Percentiles rank a stretch among this genome's conserved stretches.
phyloP scores from a whole-genome alignment of 1,140 invertebrate genomes.

The Drosophila melanogaster region DNA sequence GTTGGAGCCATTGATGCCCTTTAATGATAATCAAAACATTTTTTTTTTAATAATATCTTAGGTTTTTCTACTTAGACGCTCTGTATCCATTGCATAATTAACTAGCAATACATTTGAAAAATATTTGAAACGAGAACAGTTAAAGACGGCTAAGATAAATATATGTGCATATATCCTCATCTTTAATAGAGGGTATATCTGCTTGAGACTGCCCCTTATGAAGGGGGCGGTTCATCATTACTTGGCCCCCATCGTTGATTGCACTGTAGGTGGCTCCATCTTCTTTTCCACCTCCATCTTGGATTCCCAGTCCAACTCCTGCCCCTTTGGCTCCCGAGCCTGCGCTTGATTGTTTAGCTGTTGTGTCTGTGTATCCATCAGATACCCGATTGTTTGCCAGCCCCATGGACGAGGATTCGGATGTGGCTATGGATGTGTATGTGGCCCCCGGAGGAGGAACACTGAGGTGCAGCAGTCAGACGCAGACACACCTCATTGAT shows the following conservation, averaged over 20 bases:
- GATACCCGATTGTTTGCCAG: conserved; percentile 70
- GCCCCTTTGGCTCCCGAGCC: conserved; percentile 29
- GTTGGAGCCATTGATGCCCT: conserved; percentile 7
- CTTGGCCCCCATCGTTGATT: conserved; percentile 60
- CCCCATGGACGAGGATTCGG: conserved; percentile 22
- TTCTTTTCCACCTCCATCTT: conserved; percentile 2
- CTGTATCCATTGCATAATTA: no score
- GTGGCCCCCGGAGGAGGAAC: not conserved
- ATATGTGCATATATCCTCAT: not conserved
- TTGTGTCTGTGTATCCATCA: conserved; percentile 64
- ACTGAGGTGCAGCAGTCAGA: conserved; percentile 64
- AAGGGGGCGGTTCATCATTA: conserved; percentile 1
- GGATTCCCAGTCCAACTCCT: not conserved
- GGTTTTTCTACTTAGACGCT: no score
- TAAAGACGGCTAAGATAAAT: no score
- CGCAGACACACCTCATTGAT: conserved; percentile 76
- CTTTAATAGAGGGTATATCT: conserved; percentile 20
- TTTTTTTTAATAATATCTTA: no score
- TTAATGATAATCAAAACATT: not conserved
- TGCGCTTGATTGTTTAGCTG: conserved; percentile 79
- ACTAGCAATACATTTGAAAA: no score
- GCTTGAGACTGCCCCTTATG: conserved; percentile 3
- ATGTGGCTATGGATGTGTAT: conserved; percentile 21
- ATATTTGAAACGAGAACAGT: no score
- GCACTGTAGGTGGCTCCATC: conserved; percentile 67